Evolutionary conservation across 2,888 invertebrate species (phyloP), one percentile per base, ranked within the genome.

Genomic region (Erebia aethiops): DNA sequence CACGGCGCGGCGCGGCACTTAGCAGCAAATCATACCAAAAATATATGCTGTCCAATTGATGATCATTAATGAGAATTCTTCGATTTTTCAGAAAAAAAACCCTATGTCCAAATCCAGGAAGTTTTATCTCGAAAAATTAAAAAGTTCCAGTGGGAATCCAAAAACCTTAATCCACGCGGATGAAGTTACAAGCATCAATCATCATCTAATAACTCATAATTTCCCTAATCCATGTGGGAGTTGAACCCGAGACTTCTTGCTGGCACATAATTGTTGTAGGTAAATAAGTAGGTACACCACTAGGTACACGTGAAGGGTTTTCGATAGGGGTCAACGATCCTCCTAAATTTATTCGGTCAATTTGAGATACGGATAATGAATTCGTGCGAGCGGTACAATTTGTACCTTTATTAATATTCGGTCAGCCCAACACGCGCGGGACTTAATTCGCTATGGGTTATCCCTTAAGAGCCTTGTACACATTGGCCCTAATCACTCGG

Each of bases 391-490:
- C 61, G 41, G 61, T 16, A 43, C 61, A 46, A 46, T 72, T 70
- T 68, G 69, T 58, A 72, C 67, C 75, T 78, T 78, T 81, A 83
- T 83, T 83, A 81, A 81, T 82, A 84, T 83, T 81, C 83, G 76
- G 61, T 67, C 41, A 73, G 76, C 77, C 78, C 80, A 21, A 65
- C 71, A 71, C 69, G 71, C 21, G 60, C 26, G 5, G 49, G n/a
- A 54, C 64, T 69, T 71, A 60, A 69, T 65, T 71, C 41, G 49
- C 7, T 16, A 11, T 18, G 11, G 18, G 43, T 4, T 10, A 18
- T 61, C 61, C 43, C 61, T 60, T 41, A 16, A 41, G 35, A 4
- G 4, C n/a, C 41, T 1, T 43, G n/a, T 43, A 60, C n/a, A 46
- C 46, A 46, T 46, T 46, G 4, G 46, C 46, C 46, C 11, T 13